Evolutionary conservation across 1,140 invertebrate genomes (phyloP), one percentile per base, ranked within the genome.

Genomic region (Bombus fervidus): DNA sequence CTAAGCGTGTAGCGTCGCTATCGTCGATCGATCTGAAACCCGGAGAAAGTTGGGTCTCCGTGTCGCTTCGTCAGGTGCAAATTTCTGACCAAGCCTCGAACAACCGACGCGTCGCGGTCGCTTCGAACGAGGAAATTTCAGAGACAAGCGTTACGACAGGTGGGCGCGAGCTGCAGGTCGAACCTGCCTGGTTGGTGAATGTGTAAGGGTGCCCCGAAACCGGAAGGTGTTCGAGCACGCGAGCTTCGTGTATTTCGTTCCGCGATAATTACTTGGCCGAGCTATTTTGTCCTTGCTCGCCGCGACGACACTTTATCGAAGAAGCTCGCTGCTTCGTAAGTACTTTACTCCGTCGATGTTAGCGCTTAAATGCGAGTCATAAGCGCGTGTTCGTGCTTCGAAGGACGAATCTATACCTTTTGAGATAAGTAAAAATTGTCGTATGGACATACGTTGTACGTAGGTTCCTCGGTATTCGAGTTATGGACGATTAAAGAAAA

Each of bases 51-150:
- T 89, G 88, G 57, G 75, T 25, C 12, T 74, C 15, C 41, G 71
- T 18, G 86, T 88, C 76, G 88, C 85, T 90, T 92, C n/a, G 92
- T 94, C 93, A 94, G 93, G 93, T 94, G 93, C 91, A 91, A 91
- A 89, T 87, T 83, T 68, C 75, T n/a, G 25, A 47, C 39, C n/a
- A 18, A n/a, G 41, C 12, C 31, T 22, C 47, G 71, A 43, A 12
- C 69, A 64, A 64, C 39, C 69, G 41, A 39, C 34, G 64, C 31
- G 57, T 28, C 57, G 47, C 47, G 25, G 57, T 59, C 57, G 22
- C 8, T 34, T 18, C 66, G 81, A 39, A 75, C 72, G 81, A 76
- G 41, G 34, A 76, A 83, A 83, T 75, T 72, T 69, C 62, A 71
- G 25, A 85, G 78, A 82, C 68, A 66, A 53, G 64, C 66, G 82